These are phyloP conservation scores for Sylvilagus bachmani DNA, from an alignment of 2,113 vertebrate species.

Conservation along the genomic window DNA sequence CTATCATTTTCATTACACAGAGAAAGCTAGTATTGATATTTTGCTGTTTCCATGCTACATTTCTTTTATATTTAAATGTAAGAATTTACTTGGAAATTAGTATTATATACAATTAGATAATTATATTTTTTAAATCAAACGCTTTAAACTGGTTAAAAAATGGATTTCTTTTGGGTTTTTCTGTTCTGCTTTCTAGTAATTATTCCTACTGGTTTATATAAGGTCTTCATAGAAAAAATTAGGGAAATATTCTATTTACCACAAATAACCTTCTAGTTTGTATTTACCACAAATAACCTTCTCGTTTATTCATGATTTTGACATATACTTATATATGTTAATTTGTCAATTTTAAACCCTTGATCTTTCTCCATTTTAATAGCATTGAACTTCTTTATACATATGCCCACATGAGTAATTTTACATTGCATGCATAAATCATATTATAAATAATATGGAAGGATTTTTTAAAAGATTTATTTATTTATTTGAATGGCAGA, in stretches of 20 bases:
- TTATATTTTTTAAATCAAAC: too few relatives aligned
- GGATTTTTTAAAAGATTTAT: background rate
- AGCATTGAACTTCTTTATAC: background rate
- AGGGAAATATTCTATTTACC: background rate
- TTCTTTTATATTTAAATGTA: background rate
- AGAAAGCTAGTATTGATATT: constrained; percentile 22
- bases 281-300: constrained; percentile 2
- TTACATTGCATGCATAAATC: background rate
- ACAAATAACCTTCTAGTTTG: background rate
- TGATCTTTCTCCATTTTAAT: background rate
- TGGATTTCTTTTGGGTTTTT: background rate
- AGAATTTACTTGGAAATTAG: constrained; percentile 11
- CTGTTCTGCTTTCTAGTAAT: background rate
- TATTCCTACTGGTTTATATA: background rate
- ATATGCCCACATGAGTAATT: background rate
- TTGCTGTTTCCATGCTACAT: background rate
- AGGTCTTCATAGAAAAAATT: background rate
- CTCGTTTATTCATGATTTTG: background rate
- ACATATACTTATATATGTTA: background rate
- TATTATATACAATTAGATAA: background rate
- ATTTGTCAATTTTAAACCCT: background rate
- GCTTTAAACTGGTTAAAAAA: too few relatives aligned
- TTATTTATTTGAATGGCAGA: too few relatives aligned
- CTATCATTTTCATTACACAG: background rate
- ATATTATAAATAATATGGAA: background rate